Evolutionary conservation across 2,113 vertebrate species (phyloP), one percentile per base, ranked within the genome.

Genomic region (Cebus imitator): DNA sequence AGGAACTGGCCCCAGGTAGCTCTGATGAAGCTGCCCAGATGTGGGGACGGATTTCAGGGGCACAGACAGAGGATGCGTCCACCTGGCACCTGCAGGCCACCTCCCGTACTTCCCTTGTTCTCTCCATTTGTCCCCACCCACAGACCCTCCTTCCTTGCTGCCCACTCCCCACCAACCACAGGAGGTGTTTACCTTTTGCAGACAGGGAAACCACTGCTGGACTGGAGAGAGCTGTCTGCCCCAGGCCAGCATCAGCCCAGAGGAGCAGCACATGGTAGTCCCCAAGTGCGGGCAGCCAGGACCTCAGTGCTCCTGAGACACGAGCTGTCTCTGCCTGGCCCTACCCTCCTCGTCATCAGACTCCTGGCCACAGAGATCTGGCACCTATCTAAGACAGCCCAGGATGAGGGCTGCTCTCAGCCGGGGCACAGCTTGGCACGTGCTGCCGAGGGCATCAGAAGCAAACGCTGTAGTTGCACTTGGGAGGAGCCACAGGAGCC

Each of bases 291-390:
- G 4, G 27, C 64, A 3, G 4, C 32, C 12, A 14, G 45, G 75
- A 43, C 32, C 32, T 13, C 6, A 1, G 25, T 27, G 40, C 23
- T 21, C 57, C 82, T 0, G 2, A 50, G 43, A 72, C 4, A 5
- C 16, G 5, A 58, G 70, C 40, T 40, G 43, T 25, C 20, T 81
- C 6, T 68, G 66, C 37, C 48, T 0, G 3, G 40, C 73, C 20
- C 4, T 55, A 35, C 52, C 55, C 35, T 64, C 0, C 58, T 43
- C 6, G 6, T 4, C 5, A 1, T 45, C 11, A 0, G 0, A 14
- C 32, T 32, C 72, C 73, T 30, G 90, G 68, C 75, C 3, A 0
- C 21, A 37, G 78, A n/a, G 82, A 27, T 25, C 4, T 7, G 48
- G 68, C 1, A 10, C 6, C 30, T 0, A 4, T 17, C 8, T 5